Base-by-base conservation (phyloP, 1,140 invertebrate species). In the Bombus haemorrhoidalis region DNA sequence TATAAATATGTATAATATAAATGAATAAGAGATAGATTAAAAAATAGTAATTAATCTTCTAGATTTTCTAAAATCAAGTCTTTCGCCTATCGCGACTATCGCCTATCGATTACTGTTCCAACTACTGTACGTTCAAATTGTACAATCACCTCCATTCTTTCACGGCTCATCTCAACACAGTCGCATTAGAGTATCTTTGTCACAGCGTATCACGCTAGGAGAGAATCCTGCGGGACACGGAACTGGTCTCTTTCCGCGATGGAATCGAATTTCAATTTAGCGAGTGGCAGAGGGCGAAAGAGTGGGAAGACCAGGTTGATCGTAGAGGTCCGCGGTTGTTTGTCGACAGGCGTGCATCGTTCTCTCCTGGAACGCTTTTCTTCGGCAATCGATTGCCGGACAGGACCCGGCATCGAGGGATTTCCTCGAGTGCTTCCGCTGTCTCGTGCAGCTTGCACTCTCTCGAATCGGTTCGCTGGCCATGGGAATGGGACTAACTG, bases 401-500 rank as follows among this genome's bases (percentile, higher is more conserved):
- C 75, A 10, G 41, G 10, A 28, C 22, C 18, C 32, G 8, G 76
- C 66, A 22, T 41, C 88, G 77, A 76, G 86, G 89, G 86, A 90
- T 90, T 90, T 90, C 83, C 89, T 90, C 89, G 87, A 91, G 90
- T 90, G 87, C 81, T 91, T 91, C 82, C 87, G 87, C 89, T 90
- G 90, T 91, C 89, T 90, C 89, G 88, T 87, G 83, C 89, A 90
- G 80, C 86, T 71, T 75, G 62, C 37, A 9, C 15, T 62, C 41
- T 76, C 83, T 80, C 88, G 66, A 85, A 76, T 81, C 86, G 83
- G 82, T 85, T 72, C 71, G 86, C 86, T 77, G 78, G 64, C 43
- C 77, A 78, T 78, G 74, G 74, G 77, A 86, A 69, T 59, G 71
- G 86, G 79, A 85, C 89, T 90, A 90, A 90, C 89, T 90, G 82